Percentiles rank a stretch among this genome's conserved stretches.
phyloP scores from a whole-genome alignment of 2,888 invertebrate genomes.

The Ctena decussata region DNA sequence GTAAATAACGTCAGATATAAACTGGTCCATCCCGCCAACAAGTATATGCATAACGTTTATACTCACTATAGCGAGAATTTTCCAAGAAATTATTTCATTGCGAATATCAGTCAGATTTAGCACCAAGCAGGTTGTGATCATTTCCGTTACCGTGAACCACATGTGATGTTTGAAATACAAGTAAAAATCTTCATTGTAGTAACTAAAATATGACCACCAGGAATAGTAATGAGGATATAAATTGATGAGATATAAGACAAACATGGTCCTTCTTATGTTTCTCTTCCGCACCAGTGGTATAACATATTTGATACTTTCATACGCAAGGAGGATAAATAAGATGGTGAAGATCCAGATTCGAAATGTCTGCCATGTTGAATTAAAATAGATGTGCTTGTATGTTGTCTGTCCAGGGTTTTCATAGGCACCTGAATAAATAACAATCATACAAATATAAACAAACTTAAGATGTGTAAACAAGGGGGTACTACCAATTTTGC shows the following conservation, averaged over 20 bases:
- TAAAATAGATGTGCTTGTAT: conserved; percentile 86
- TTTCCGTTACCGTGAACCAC: conserved; percentile 85
- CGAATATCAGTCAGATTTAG: conserved; percentile 80
- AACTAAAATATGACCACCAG: conserved; percentile 86
- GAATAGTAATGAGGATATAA: conserved; percentile 86
- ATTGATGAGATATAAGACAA: conserved; percentile 80
- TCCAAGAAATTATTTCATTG: conserved; percentile 81
- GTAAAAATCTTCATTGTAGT: conserved; percentile 86
- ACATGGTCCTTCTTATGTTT: conserved; percentile 76
- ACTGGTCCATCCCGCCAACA: conserved; percentile 84
- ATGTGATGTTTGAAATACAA: conserved; percentile 84
- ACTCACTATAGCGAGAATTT: conserved; percentile 81
- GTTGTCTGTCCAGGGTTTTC: conserved; percentile 83
- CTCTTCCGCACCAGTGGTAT: conserved; percentile 71
- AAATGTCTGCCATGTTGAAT: conserved; percentile 81
- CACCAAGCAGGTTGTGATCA: conserved; percentile 81
- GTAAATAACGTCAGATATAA: conserved; percentile 81
- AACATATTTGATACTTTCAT: conserved; percentile 84
- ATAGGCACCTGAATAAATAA: conserved; percentile 79
- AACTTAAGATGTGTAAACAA: no score
- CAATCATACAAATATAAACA: no score
- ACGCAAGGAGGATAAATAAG: conserved; percentile 80
- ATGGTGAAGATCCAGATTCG: conserved; percentile 84
- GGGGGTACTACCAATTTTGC: no score
- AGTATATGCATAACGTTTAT: conserved; percentile 85